A percentile compares a stretch with the other conserved stretches of the same genome.
Conservation (phyloP, 2,113 vertebrate species). For the chimpanzee (Pan troglodytes) region NHGRI_mPanTro3-v2.1_pri NC_072409.2:39198001-39198500, state of each 20-base stretch:
- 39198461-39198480: background rate
- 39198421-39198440: background rate
- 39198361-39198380: background rate
- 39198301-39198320: background rate
- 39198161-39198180: background rate
- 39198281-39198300: background rate
- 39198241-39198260: background rate
- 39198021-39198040: background rate
- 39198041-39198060: constrained; percentile 13
- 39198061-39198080: background rate
- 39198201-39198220: background rate
- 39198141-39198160: background rate
- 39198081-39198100: background rate
- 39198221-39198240: background rate
- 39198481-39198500: background rate
- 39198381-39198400: background rate
- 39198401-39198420: background rate
- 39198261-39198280: background rate
- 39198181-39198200: background rate
- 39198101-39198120: background rate
- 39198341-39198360: background rate
- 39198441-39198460: background rate
- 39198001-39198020: background rate
- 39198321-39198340: background rate
- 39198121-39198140: background rate